These are phyloP conservation scores for Drosophila watanabei DNA, from an alignment of 1,140 invertebrate species.

Conservation along the genomic window DNA sequence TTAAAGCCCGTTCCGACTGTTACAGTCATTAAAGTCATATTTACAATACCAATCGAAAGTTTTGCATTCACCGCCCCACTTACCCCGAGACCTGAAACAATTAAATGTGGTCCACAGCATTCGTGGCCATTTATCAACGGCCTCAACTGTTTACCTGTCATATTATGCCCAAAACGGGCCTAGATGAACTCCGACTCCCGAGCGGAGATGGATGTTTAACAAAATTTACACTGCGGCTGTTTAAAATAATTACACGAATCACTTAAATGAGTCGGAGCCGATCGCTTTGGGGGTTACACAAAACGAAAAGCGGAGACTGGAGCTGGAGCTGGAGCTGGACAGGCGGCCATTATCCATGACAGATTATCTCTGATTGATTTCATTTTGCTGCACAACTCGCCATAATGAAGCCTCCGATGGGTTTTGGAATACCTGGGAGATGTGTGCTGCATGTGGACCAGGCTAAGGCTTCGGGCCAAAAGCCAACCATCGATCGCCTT, in stretches of 20 bases:
- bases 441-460: constrained; percentile 39
- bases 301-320: constrained; percentile 23
- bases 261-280: constrained; percentile 69
- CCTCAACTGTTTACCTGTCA: constrained; percentile 82
- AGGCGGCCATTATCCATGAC: constrained; percentile 80
- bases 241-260: constrained; percentile 84
- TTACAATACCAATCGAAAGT: constrained; percentile 65
- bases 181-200: constrained; percentile 32
- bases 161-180: constrained; percentile 80
- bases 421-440: constrained; percentile 10
- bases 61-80: constrained; percentile 18
- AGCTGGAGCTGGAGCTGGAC: constrained; percentile 31
- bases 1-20: constrained; percentile 68
- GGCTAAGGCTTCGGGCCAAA: constrained; percentile 67
- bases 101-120: constrained; percentile 77
- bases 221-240: constrained; percentile 80
- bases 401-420: constrained; percentile 71
- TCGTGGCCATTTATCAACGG: constrained; percentile 76
- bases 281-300: constrained; percentile 42
- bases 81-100: constrained; percentile 47
- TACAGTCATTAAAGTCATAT: constrained; percentile 65
- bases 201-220: constrained; percentile 75
- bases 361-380: constrained; percentile 84
- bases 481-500: constrained; percentile 50
- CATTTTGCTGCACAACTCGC: constrained; percentile 69